A percentile compares a stretch with the other conserved stretches of the same genome.
Conservation (phyloP, 2,113 vertebrate species). For the Conger conger region DNA sequence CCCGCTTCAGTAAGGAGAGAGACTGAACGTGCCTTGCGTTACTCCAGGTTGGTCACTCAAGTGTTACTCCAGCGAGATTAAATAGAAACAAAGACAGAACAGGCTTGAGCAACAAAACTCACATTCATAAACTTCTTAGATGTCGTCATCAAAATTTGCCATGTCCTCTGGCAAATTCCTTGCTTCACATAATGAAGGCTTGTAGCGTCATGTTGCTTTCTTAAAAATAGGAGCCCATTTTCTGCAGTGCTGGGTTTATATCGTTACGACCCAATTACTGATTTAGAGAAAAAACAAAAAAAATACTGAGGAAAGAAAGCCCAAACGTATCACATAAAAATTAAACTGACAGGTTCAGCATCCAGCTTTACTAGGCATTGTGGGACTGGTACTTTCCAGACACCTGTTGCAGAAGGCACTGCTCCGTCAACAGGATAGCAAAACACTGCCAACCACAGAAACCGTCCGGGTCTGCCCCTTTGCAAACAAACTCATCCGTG, state of each 20-base stretch:
- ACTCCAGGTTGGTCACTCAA: too few species aligned
- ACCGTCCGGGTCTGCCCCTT: constrained; percentile 33
- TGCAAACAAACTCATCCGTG: constrained; percentile 29
- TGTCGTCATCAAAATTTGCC: neutral
- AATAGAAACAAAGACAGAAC: neutral
- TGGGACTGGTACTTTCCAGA: constrained; percentile 46
- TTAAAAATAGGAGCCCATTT: neutral
- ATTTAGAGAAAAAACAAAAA: neutral
- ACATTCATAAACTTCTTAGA: neutral
- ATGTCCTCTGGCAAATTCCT: neutral
- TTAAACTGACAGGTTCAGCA: constrained; percentile 12
- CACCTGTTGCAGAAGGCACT: constrained; percentile 38
- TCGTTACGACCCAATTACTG: neutral
- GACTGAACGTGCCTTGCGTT: neutral
- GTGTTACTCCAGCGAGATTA: neutral
- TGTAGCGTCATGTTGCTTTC: neutral
- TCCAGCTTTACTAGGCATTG: neutral
- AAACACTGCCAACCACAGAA: constrained; percentile 36
- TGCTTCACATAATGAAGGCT: neutral
- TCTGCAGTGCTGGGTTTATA: neutral
- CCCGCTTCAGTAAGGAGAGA: neutral
- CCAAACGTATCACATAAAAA: neutral
- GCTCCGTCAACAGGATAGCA: constrained; percentile 31
- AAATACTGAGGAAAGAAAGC: neutral
- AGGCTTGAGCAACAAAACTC: neutral